Percentiles rank a stretch among this genome's conserved stretches.
These are phyloP conservation scores for Phrixothrix hirtus DNA, from an alignment of 2,888 invertebrate genomes.

Conservation along the genomic window DNA sequence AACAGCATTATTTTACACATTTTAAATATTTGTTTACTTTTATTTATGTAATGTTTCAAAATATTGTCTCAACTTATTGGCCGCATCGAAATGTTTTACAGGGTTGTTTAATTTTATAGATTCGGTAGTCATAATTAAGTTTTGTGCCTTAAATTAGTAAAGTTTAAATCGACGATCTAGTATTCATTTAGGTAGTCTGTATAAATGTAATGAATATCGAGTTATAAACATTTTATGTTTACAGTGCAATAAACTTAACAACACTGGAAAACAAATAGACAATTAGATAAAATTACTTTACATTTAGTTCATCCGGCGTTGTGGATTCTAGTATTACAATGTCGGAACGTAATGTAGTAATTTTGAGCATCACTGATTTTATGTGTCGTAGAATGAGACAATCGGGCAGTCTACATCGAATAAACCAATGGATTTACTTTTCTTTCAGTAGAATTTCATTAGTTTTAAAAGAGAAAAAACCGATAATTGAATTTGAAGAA, in stretches of 20 bases:
- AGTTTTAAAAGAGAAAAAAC: constrained; percentile 21
- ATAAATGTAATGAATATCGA: not conserved
- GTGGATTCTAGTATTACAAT: constrained; percentile 36
- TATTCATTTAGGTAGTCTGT: no score
- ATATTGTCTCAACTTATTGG: no score
- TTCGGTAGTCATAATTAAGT: no score
- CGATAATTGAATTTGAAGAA: constrained; percentile 15
- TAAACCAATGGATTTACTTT: constrained; percentile 30
- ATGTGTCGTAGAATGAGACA: constrained; percentile 32
- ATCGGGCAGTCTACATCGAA: constrained; percentile 24
- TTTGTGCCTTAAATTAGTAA: no score
- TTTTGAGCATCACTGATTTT: constrained; percentile 40
- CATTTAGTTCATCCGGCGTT: constrained; percentile 35
- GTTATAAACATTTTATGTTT: not conserved
- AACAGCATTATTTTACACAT: no score
- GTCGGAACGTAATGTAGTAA: constrained; percentile 37
- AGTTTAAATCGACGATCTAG: no score
- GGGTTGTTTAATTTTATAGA: no score
- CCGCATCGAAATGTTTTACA: no score
- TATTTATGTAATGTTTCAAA: no score
- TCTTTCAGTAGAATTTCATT: constrained; percentile 24
- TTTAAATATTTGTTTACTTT: no score
- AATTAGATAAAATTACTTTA: constrained; percentile 36
- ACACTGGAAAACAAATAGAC: constrained; percentile 30
- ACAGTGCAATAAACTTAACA: constrained; percentile 23